phyloP scores from a whole-genome alignment of 2,888 invertebrate species.

The Drosophila kuntzei region DNA sequence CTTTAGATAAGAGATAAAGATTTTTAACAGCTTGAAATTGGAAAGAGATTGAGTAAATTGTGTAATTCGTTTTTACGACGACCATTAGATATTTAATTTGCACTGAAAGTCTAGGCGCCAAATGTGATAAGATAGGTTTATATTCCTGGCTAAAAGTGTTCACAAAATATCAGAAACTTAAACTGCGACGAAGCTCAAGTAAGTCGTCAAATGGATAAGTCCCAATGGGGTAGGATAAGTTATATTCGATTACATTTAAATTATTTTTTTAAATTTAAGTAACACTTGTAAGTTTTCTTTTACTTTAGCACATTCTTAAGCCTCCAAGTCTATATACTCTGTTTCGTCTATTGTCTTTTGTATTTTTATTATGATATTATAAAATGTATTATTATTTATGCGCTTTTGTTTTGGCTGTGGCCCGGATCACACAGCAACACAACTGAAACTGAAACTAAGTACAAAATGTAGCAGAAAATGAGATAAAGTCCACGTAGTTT shows the following conservation, averaged over 20 bases:
- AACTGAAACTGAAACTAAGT: slow-evolving; percentile 58
- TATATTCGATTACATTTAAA: neutral
- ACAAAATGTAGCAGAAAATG: slow-evolving; percentile 52
- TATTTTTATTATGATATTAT: slow-evolving; percentile 48
- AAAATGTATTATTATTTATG: slow-evolving; percentile 38
- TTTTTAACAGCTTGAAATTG: slow-evolving; percentile 9
- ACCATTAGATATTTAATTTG: slow-evolving; percentile 7
- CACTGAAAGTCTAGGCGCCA: slow-evolving; percentile 11
- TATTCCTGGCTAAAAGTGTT: slow-evolving; percentile 6
- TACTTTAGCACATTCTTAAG: slow-evolving; percentile 1
- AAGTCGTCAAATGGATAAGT: slow-evolving; percentile 2
- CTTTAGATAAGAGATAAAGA: slow-evolving; percentile 3
- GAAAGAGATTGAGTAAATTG: slow-evolving; percentile 5
- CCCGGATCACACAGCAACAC: slow-evolving; percentile 41
- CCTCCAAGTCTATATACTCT: neutral
- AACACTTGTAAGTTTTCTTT: slow-evolving; percentile 14
- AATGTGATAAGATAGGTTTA: slow-evolving; percentile 23
- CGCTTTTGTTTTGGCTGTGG: slow-evolving; percentile 26
- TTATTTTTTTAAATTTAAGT: neutral
- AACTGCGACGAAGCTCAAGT: slow-evolving; percentile 2
- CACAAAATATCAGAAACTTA: slow-evolving; percentile 14
- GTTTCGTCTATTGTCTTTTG: slow-evolving; percentile 2
- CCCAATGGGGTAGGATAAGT: neutral
- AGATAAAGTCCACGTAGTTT: slow-evolving; percentile 56
- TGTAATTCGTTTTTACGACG: slow-evolving; percentile 22